These are phyloP conservation scores for Phataginus tricuspis DNA, from an alignment of 2,797 vertebrate genomes.

Conservation along the genomic window DNA sequence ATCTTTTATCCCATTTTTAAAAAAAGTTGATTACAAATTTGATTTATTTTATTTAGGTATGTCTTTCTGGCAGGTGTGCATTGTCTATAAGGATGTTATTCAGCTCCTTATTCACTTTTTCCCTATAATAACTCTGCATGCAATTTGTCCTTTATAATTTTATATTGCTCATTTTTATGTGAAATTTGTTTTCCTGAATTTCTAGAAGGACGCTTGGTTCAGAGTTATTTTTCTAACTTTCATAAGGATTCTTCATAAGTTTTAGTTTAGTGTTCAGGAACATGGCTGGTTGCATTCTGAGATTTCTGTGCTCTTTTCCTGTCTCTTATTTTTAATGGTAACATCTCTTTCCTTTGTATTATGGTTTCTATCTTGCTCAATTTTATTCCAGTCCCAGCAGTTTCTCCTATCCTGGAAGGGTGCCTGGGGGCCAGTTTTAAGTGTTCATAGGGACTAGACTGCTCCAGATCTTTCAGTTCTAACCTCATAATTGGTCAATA, in stretches of 20 bases:
- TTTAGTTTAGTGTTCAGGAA: background rate
- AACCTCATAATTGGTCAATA: background rate
- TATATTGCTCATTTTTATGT: slow-evolving; percentile 2
- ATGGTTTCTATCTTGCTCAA: background rate
- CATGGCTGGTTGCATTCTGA: background rate
- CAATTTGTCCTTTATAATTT: background rate
- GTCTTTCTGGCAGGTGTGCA: background rate
- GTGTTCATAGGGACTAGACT: background rate
- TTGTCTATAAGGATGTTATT: background rate
- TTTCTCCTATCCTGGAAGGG: slow-evolving; percentile 7
- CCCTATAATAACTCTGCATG: background rate
- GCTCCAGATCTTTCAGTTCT: background rate
- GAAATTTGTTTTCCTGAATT: background rate
- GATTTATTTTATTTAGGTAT: background rate
- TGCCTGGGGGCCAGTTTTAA: background rate
- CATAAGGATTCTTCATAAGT: background rate
- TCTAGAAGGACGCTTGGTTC: background rate
- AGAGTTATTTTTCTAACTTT: background rate
- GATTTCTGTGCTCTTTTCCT: background rate
- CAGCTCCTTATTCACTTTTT: background rate
- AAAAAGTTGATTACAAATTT: background rate
- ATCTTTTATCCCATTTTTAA: background rate
- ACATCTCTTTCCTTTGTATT: background rate
- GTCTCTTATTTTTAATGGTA: background rate
- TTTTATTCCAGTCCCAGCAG: background rate